Evolutionary conservation across 1,140 invertebrate species (phyloP).

Genomic region (Pogonomyrmex californicus): DNA sequence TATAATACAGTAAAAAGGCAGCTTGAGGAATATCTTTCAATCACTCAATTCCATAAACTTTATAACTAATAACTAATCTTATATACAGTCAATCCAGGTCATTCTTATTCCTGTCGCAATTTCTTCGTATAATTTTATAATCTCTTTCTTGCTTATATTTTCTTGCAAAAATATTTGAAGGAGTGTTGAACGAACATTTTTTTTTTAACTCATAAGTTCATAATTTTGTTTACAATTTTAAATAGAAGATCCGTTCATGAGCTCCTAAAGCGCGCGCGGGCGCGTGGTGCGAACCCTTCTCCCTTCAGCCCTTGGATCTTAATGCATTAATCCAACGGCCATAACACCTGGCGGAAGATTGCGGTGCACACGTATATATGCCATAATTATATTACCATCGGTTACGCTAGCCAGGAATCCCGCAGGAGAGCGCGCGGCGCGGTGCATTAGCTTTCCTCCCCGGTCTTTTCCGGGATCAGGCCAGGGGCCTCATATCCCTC

Average conservation of each 20-base stretch:
- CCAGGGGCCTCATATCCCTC: neutral
- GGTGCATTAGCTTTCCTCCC: slow-evolving; percentile 39
- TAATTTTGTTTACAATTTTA: slow-evolving; percentile 9
- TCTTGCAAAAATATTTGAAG: neutral
- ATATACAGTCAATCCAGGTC: neutral
- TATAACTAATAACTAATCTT: neutral
- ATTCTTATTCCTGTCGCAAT: neutral
- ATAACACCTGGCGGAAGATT: slow-evolving; percentile 39
- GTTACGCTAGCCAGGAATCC: slow-evolving; percentile 37
- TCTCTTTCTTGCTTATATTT: neutral
- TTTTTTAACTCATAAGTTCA: slow-evolving; percentile 17
- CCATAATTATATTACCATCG: slow-evolving; percentile 57
- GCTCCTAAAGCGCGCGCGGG: neutral
- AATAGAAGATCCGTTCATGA: neutral
- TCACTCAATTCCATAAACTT: neutral
- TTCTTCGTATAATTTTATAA: neutral
- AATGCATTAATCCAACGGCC: slow-evolving; percentile 39
- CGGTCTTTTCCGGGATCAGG: slow-evolving; percentile 33
- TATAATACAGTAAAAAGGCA: neutral
- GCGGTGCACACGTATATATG: slow-evolving; percentile 13
- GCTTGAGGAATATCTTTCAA: neutral
- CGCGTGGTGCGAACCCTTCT: neutral
- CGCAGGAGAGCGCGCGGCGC: slow-evolving; percentile 9
- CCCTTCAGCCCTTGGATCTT: neutral
- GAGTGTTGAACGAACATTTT: neutral